phyloP scores from a whole-genome alignment of 2,888 invertebrate genomes.

The Ennomos fuscantarius region DNA sequence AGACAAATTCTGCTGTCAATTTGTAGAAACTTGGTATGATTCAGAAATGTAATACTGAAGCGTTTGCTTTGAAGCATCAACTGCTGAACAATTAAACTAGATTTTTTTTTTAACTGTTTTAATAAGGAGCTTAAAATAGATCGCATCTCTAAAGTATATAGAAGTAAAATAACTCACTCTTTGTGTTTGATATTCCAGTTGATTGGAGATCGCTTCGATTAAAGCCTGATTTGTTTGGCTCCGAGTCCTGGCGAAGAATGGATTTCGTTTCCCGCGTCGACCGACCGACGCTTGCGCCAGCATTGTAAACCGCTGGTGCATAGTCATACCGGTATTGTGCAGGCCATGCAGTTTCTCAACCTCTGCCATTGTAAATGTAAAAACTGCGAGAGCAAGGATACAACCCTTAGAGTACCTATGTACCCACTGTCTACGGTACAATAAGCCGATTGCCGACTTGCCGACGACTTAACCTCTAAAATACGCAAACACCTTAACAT shows the following conservation, averaged over 20 bases:
- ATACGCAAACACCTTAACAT: not conserved
- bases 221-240: conserved; percentile 48
- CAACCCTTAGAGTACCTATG: too few species aligned
- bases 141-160: too few species aligned
- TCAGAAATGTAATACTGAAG: too few species aligned
- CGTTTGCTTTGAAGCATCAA: too few species aligned
- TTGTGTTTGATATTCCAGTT: conserved; percentile 58
- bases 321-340: conserved; percentile 71
- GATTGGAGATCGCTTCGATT: conserved; percentile 61
- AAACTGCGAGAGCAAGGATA: conserved; percentile 6
- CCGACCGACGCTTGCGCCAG: conserved; percentile 36
- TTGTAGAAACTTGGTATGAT: too few species aligned
- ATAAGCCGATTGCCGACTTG: conserved; percentile 5
- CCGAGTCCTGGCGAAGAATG: conserved; percentile 40
- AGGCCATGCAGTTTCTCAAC: conserved; percentile 74
- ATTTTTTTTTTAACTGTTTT: too few species aligned
- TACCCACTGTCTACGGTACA: too few species aligned
- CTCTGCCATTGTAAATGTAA: conserved; percentile 43
- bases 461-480: conserved; percentile 25
- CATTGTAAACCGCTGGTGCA: conserved; percentile 68
- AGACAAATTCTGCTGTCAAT: too few species aligned
- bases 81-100: too few species aligned
- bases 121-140: too few species aligned
- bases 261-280: conserved; percentile 36
- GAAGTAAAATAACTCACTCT: conserved; percentile 47